These are phyloP conservation scores for Sesamia inferens DNA, from an alignment of 2,888 invertebrate species.

Conservation along the genomic window DNA sequence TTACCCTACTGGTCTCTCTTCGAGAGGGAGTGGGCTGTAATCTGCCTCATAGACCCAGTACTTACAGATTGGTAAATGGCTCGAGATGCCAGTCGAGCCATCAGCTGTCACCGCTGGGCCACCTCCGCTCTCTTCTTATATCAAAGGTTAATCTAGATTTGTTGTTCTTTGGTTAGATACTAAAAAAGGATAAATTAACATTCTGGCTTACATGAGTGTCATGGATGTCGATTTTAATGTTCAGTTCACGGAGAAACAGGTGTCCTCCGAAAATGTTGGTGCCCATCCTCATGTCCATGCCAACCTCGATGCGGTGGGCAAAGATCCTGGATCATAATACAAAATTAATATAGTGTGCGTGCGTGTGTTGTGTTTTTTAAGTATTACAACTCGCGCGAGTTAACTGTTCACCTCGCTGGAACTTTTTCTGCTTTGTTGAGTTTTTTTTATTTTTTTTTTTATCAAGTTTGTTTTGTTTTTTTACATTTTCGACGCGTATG, in stretches of 20 bases:
- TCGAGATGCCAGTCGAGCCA: background rate
- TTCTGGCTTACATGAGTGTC: conserved; percentile 72
- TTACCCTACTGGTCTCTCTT: too few species aligned
- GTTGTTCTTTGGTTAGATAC: too few species aligned
- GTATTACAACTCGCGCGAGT: too few species aligned
- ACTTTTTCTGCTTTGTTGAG: too few species aligned
- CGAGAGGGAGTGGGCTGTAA: background rate
- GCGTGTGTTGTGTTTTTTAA: too few species aligned
- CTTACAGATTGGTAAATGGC: background rate
- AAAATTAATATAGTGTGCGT: background rate
- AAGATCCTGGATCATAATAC: conserved; percentile 69
- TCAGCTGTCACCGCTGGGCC: background rate
- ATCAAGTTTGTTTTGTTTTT: too few species aligned
- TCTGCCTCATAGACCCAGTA: background rate
- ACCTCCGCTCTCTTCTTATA: background rate
- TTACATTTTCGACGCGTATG: too few species aligned
- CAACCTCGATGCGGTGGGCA: conserved; percentile 74
- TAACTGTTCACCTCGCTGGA: too few species aligned
- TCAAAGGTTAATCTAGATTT: background rate
- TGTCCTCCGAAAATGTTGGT: conserved; percentile 71
- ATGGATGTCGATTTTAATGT: conserved; percentile 73
- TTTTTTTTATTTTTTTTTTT: too few species aligned
- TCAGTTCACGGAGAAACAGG: conserved; percentile 72
- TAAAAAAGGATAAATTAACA: background rate
- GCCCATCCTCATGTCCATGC: conserved; percentile 72